phyloP scores from a whole-genome alignment of 1,140 invertebrate species.

The Papilio polyxenes region DNA sequence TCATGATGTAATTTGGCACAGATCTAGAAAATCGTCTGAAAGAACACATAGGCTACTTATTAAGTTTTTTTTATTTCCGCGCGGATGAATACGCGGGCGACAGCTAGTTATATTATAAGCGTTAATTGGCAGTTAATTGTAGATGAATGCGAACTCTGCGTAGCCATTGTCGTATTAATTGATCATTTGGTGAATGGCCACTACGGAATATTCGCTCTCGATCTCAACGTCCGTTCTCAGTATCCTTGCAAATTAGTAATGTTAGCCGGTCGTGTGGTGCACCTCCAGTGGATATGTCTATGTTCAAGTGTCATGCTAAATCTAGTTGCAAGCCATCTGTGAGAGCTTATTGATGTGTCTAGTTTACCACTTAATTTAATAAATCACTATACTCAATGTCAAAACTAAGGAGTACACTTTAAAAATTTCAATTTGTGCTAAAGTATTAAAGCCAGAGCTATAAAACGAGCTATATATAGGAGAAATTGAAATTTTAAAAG shows the following conservation, averaged over 20 bases:
- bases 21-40: too few relatives aligned
- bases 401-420: too few relatives aligned
- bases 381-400: too few relatives aligned
- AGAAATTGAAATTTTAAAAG: too few relatives aligned
- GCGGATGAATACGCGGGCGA: too few relatives aligned
- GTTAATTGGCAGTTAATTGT: not conserved
- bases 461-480: too few relatives aligned
- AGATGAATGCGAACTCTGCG: not conserved
- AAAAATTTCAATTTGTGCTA: too few relatives aligned
- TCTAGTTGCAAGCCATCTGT: not conserved
- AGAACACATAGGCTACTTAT: too few relatives aligned
- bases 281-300: not conserved
- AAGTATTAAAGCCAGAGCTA: too few relatives aligned
- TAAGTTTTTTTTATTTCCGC: too few relatives aligned
- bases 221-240: not conserved
- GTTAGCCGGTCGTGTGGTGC: not conserved
- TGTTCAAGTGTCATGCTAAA: not conserved
- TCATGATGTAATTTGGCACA: too few relatives aligned
- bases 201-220: slow-evolving; percentile 6
- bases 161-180: not conserved
- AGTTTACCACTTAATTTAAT: not conserved
- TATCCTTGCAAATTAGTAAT: slow-evolving; percentile 22
- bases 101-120: not conserved
- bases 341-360: not conserved
- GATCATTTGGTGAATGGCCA: slow-evolving; percentile 6